phyloP scores from a whole-genome alignment of 2,797 vertebrate genomes.

The Meriones psammophilus region DNA sequence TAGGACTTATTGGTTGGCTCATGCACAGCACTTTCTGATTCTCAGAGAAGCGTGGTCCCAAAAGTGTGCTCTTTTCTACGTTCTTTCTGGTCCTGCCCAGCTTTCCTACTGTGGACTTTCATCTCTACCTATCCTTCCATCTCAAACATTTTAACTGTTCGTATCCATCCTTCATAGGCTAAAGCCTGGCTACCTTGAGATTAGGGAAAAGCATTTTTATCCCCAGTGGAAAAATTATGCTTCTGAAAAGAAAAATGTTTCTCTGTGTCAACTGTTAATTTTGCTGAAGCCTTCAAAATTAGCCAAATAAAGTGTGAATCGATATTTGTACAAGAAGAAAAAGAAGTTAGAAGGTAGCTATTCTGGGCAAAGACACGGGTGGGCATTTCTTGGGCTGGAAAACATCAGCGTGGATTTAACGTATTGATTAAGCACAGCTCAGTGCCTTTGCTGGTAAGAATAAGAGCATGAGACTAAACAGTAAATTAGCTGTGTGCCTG shows the following conservation, averaged over 20 bases:
- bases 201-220: background rate
- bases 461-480: constrained; percentile 52
- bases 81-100: background rate
- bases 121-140: background rate
- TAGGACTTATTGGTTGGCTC: background rate
- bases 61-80: background rate
- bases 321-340: fast-evolving
- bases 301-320: background rate
- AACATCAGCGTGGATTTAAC: background rate
- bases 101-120: background rate
- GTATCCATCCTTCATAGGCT: background rate
- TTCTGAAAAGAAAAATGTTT: background rate
- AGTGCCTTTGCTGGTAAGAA: constrained; percentile 53
- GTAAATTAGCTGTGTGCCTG: constrained; percentile 27
- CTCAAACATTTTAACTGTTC: background rate
- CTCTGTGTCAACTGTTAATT: background rate
- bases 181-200: background rate
- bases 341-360: background rate
- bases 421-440: constrained; percentile 22
- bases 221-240: background rate
- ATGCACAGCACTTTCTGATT: background rate
- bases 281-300: constrained; percentile 1
- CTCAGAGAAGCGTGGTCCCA: background rate
- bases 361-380: fast-evolving
- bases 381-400: background rate